These are phyloP conservation scores for Bacillus rossius DNA, from an alignment of 1,140 invertebrate species.

Conservation along the genomic window DNA sequence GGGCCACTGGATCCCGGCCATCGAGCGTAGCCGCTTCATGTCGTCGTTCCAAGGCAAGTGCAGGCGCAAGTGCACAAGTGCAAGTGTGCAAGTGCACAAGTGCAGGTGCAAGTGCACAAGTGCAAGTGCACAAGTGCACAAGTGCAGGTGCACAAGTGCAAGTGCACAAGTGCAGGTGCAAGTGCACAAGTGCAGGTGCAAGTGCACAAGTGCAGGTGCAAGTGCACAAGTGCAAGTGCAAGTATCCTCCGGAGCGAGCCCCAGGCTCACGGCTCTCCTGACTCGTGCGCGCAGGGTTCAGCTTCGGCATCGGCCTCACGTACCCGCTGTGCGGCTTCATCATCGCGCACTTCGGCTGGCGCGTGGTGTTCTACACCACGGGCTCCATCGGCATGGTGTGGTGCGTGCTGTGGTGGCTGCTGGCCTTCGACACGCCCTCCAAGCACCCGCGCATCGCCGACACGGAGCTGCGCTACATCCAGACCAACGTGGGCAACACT, in stretches of 20 bases:
- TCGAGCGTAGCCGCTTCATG: conserved; percentile 70
- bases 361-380: conserved; percentile 62
- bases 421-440: conserved; percentile 68
- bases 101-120: too few relatives aligned
- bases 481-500: conserved; percentile 49
- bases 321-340: conserved; percentile 64
- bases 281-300: conserved; percentile 65
- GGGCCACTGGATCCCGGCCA: conserved; percentile 76
- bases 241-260: too few relatives aligned
- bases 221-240: too few relatives aligned
- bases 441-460: conserved; percentile 66
- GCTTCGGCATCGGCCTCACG: conserved; percentile 64
- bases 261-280: too few relatives aligned
- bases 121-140: too few relatives aligned
- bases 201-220: too few relatives aligned
- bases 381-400: conserved; percentile 59
- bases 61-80: conserved; percentile 22
- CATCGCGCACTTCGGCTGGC: conserved; percentile 60
- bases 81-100: too few relatives aligned
- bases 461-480: conserved; percentile 64
- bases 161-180: too few relatives aligned
- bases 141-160: too few relatives aligned
- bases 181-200: too few relatives aligned
- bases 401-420: conserved; percentile 65
- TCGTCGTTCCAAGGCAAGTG: conserved; percentile 65